phyloP scores from a whole-genome alignment of 2,113 vertebrate genomes.

The Pipra filicauda region DNA sequence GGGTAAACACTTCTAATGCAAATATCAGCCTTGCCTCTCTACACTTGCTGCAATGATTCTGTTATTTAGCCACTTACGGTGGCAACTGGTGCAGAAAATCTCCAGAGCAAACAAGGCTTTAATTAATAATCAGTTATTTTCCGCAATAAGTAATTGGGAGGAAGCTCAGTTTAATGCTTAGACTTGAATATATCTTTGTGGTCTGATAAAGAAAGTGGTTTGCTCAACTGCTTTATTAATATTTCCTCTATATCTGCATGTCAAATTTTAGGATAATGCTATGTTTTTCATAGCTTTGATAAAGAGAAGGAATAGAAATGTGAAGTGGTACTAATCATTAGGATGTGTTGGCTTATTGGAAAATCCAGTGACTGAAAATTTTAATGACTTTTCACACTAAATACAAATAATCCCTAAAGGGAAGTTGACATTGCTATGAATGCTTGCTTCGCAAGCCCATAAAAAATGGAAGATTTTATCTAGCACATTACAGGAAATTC shows the following conservation, averaged over 20 bases:
- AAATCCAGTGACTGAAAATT: slow-evolving; percentile 46
- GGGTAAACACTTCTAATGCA: slow-evolving; percentile 60
- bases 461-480: slow-evolving; percentile 40
- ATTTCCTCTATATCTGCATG: not conserved
- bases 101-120: slow-evolving; percentile 53
- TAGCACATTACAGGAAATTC: slow-evolving; percentile 18
- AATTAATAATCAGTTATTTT: slow-evolving; percentile 66
- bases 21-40: slow-evolving; percentile 53
- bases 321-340: slow-evolving; percentile 54
- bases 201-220: slow-evolving; percentile 22
- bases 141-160: not conserved
- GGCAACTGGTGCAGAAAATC: slow-evolving; percentile 61
- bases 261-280: slow-evolving; percentile 36
- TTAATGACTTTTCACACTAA: slow-evolving; percentile 66
- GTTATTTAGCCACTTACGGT: slow-evolving; percentile 39
- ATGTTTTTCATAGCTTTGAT: slow-evolving; percentile 29
- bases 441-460: slow-evolving; percentile 17
- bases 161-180: slow-evolving; percentile 19
- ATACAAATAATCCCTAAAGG: slow-evolving; percentile 58
- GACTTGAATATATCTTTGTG: slow-evolving; percentile 13
- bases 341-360: slow-evolving; percentile 39
- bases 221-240: slow-evolving; percentile 34
- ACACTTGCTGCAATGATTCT: slow-evolving; percentile 54
- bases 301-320: slow-evolving; percentile 40
- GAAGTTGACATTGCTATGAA: not conserved